Conservation (phyloP, 1,140 invertebrate species). For the Acromyrmex echinatior region DNA sequence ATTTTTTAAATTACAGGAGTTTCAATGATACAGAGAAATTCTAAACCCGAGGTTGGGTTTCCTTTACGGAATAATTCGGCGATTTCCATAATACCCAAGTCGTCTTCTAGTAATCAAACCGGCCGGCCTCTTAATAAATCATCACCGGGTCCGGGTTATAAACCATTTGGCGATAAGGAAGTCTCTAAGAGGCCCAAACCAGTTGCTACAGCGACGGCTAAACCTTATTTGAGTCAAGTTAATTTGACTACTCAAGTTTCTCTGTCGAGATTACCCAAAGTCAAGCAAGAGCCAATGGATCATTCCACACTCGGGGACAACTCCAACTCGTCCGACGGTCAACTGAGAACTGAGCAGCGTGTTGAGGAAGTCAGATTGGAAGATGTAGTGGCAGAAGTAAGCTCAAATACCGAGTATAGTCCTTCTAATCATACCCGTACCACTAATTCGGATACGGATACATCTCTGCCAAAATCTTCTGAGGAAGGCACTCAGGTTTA, state of each 20-base stretch:
- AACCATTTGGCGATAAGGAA: slow-evolving; percentile 82
- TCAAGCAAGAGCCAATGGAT: slow-evolving; percentile 81
- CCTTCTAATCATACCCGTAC: slow-evolving; percentile 77
- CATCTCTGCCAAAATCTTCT: slow-evolving; percentile 72
- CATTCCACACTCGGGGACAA: slow-evolving; percentile 83
- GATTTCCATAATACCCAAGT: slow-evolving; percentile 90
- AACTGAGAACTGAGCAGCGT: slow-evolving; percentile 83
- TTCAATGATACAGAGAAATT: slow-evolving; percentile 85
- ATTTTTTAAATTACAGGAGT: slow-evolving; percentile 79
- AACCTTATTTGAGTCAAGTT: slow-evolving; percentile 81
- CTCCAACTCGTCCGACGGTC: slow-evolving; percentile 84
- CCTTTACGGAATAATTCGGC: slow-evolving; percentile 90
- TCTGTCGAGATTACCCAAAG: slow-evolving; percentile 80
- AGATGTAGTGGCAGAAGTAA: slow-evolving; percentile 83
- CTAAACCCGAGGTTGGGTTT: slow-evolving; percentile 87
- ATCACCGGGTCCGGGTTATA: slow-evolving; percentile 79
- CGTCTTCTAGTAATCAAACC: slow-evolving; percentile 78
- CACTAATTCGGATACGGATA: slow-evolving; percentile 76
- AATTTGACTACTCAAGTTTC: slow-evolving; percentile 83
- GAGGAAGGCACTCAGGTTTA: slow-evolving; percentile 76
- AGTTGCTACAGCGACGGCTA: slow-evolving; percentile 82
- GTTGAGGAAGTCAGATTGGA: slow-evolving; percentile 85
- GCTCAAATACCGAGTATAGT: slow-evolving; percentile 82
- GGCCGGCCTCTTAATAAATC: slow-evolving; percentile 80
- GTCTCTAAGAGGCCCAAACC: slow-evolving; percentile 81